Evolutionary conservation across 2,888 invertebrate genomes (phyloP).

Genomic region (Andrena flavipes): DNA sequence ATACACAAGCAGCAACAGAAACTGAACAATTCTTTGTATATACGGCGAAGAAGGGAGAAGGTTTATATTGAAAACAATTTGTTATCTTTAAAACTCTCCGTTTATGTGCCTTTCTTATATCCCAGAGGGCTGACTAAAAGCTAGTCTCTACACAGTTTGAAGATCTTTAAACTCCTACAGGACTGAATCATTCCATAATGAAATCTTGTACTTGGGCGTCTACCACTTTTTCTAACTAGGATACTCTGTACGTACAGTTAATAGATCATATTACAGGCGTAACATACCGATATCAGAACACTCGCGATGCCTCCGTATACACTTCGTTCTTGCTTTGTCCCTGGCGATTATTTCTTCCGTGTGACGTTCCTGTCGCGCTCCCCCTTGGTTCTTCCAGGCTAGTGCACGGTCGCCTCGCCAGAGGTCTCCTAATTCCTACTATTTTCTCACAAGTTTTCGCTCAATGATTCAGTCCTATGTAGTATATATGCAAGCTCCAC

Average conservation of each 20-base stretch:
- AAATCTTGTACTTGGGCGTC: too few species aligned
- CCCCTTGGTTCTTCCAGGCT: not conserved
- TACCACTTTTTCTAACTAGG: too few species aligned
- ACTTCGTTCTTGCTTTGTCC: constrained; percentile 40
- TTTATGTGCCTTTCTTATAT: too few species aligned
- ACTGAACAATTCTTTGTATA: constrained; percentile 70
- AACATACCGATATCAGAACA: constrained; percentile 52
- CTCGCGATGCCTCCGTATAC: constrained; percentile 29
- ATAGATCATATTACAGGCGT: constrained; percentile 15
- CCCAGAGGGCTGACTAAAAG: too few species aligned
- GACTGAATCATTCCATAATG: not conserved
- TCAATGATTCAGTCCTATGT: too few species aligned
- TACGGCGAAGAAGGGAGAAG: constrained; percentile 31
- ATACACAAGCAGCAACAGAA: constrained; percentile 55
- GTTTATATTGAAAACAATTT: not conserved
- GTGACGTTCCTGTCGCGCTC: not conserved
- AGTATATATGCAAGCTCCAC: too few species aligned
- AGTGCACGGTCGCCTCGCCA: not conserved
- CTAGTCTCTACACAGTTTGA: not conserved
- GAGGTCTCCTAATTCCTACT: too few species aligned
- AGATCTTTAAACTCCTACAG: not conserved
- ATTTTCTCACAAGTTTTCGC: too few species aligned
- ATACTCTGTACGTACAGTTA: not conserved
- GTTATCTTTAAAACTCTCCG: not conserved
- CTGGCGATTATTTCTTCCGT: constrained; percentile 17